Percentiles rank a stretch among this genome's conserved stretches.
These are phyloP conservation scores for Morpho deidamia DNA, from an alignment of 2,888 invertebrate genomes.

Conservation along the genomic window DNA sequence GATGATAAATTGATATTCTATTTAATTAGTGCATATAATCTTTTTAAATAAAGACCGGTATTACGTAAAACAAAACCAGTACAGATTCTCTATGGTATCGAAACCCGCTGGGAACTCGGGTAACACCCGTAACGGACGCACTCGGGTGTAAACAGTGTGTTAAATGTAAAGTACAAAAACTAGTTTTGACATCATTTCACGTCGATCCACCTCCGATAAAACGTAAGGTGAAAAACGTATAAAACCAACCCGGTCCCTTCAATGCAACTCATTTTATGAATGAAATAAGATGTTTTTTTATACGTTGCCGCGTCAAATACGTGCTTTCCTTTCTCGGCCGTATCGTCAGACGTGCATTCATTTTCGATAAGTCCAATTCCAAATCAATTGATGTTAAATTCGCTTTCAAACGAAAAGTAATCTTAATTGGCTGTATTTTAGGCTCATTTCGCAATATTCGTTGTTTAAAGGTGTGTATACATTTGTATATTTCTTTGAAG, in stretches of 20 bases:
- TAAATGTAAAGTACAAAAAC: constrained; percentile 44
- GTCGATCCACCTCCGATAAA: constrained; percentile 57
- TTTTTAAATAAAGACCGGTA: no score
- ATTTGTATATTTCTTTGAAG: constrained; percentile 47
- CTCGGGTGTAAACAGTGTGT: constrained; percentile 69
- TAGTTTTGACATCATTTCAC: constrained; percentile 72
- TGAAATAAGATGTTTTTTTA: constrained; percentile 70
- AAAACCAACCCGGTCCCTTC: constrained; percentile 45
- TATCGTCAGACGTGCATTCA: constrained; percentile 69
- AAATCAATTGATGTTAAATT: constrained; percentile 34
- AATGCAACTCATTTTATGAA: constrained; percentile 77
- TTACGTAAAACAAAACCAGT: no score
- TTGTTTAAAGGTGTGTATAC: constrained; percentile 34
- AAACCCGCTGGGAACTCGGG: constrained; percentile 9
- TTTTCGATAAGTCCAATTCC: constrained; percentile 53
- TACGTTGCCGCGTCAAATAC: constrained; percentile 70
- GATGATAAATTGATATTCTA: no score
- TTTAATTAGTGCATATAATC: no score
- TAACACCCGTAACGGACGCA: constrained; percentile 51
- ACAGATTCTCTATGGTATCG: neutral
- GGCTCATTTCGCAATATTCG: constrained; percentile 26
- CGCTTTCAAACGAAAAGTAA: constrained; percentile 17
- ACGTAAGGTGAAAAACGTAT: constrained; percentile 38
- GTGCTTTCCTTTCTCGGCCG: constrained; percentile 70
- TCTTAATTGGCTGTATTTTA: constrained; percentile 16